Percentiles rank a stretch among this genome's conserved stretches.
These are phyloP conservation scores for Aporrectodea caliginosa DNA, from an alignment of 1,140 invertebrate species.

Conservation along the genomic window DNA sequence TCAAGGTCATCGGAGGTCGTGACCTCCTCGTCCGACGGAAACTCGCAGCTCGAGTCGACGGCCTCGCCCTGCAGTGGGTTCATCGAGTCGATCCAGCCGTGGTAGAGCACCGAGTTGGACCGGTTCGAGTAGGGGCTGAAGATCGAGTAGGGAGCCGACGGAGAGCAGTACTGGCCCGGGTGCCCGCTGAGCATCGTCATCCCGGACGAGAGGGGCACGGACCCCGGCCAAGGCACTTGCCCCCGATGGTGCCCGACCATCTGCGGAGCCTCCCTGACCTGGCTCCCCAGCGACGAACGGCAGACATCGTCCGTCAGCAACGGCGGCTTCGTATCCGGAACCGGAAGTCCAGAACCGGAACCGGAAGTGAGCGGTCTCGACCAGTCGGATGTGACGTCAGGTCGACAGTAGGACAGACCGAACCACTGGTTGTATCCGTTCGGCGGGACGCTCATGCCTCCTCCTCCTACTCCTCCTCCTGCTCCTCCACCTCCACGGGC, in stretches of 20 bases:
- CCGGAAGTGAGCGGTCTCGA: not conserved
- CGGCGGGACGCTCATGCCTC: not conserved
- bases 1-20: slow-evolving; percentile 91
- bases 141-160: not conserved
- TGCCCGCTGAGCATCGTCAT: too few relatives aligned
- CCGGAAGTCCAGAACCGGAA: too few relatives aligned
- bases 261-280: not conserved
- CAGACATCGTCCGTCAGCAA: not conserved
- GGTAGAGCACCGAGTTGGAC: not conserved
- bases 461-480: too few relatives aligned
- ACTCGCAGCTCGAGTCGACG: not conserved
- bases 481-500: too few relatives aligned
- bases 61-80: not conserved
- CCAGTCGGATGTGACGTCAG: not conserved
- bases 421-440: not conserved
- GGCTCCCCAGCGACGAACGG: not conserved
- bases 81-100: not conserved
- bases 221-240: too few relatives aligned
- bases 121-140: not conserved
- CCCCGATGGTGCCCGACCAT: not conserved
- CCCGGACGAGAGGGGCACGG: too few relatives aligned
- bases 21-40: not conserved
- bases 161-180: too few relatives aligned
- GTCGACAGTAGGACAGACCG: not conserved
- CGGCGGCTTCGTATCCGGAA: not conserved